Conservation (phyloP, 2,797 vertebrate species). For the Arctocebus calabarensis region DNA sequence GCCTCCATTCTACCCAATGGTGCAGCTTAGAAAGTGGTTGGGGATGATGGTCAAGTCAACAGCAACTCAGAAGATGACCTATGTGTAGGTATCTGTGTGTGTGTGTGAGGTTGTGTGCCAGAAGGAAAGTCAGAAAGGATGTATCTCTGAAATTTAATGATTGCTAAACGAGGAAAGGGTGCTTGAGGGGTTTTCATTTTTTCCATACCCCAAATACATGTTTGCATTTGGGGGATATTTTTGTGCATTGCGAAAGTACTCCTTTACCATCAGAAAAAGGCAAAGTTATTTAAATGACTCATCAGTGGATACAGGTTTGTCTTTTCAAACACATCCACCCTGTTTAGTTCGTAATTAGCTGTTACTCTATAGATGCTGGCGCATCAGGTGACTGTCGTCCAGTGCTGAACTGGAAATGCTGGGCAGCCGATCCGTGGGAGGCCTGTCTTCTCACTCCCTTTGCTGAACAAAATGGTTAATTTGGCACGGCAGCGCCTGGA, state of each 20-base stretch:
- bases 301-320: neutral
- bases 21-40: neutral
- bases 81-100: too few species aligned
- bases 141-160: neutral
- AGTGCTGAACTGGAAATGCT: fast-evolving
- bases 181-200: neutral
- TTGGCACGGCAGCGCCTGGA: neutral
- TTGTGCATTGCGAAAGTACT: neutral
- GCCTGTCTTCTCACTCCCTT: neutral
- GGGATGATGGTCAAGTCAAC: neutral
- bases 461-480: neutral
- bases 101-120: neutral
- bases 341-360: neutral
- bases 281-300: neutral
- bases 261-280: neutral
- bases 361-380: fast-evolving
- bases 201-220: neutral
- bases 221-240: neutral
- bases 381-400: fast-evolving
- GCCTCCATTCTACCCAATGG: fast-evolving
- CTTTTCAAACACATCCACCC: neutral
- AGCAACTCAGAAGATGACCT: fast-evolving
- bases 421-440: neutral
- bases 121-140: neutral
- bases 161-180: neutral